These are phyloP conservation scores for Anoncus sp. DNA, from an alignment of 2,888 invertebrate genomes.

Conservation along the genomic window DNA sequence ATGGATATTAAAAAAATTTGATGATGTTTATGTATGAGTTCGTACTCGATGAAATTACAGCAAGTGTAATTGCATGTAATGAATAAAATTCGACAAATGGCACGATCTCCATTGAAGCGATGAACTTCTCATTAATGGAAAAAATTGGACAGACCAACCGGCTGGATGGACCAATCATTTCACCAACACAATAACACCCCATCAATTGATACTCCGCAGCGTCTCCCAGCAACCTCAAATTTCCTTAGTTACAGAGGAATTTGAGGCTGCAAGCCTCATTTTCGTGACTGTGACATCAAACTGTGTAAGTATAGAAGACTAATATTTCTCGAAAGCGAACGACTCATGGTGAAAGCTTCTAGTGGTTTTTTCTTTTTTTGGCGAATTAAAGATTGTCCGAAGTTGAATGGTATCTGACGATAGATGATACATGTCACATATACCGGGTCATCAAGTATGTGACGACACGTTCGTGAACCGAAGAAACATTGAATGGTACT, in stretches of 20 bases:
- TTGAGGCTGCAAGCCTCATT: slow-evolving; percentile 55
- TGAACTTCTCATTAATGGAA: not conserved
- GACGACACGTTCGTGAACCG: too few relatives aligned
- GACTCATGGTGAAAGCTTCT: not conserved
- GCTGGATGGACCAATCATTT: not conserved
- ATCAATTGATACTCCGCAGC: not conserved
- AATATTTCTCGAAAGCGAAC: not conserved
- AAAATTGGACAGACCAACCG: not conserved
- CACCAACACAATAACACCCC: not conserved
- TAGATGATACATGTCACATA: not conserved
- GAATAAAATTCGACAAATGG: not conserved
- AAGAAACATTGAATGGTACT: too few relatives aligned
- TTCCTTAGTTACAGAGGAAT: slow-evolving; percentile 66
- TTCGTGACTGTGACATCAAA: slow-evolving; percentile 52
- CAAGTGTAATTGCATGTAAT: not conserved
- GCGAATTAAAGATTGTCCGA: not conserved
- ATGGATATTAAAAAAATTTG: too few relatives aligned
- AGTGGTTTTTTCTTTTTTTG: not conserved
- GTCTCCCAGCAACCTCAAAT: slow-evolving; percentile 65
- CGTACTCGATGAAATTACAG: not conserved
- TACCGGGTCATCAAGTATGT: too few relatives aligned
- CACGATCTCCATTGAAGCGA: not conserved
- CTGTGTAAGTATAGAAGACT: not conserved
- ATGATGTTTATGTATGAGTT: too few relatives aligned
- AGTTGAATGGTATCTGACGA: not conserved